Evolutionary conservation across 2,888 invertebrate genomes (phyloP).

Genomic region (Pyrrhosoma nymphula): DNA sequence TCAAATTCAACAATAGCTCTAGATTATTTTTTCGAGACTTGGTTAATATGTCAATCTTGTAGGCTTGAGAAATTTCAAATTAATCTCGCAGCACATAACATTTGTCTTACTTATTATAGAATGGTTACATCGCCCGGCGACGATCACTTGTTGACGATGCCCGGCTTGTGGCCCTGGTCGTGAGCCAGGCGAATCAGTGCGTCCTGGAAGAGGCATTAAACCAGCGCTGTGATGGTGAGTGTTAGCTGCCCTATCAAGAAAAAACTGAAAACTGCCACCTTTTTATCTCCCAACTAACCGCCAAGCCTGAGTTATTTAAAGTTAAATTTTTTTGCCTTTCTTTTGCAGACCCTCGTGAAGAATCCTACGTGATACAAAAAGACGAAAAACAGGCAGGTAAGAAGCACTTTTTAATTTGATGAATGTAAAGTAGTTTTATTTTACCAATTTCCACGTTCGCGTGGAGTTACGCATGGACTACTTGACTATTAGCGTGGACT

Average conservation of each 20-base stretch:
- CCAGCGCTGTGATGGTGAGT: conserved; percentile 92
- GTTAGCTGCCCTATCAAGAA: background rate
- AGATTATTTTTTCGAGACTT: background rate
- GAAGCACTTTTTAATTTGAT: background rate
- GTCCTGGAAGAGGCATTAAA: conserved; percentile 94
- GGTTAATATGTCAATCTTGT: background rate
- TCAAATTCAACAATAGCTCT: too few species aligned
- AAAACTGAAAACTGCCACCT: too few species aligned
- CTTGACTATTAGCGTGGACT: background rate
- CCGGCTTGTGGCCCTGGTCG: conserved; percentile 96
- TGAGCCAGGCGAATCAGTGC: conserved; percentile 96
- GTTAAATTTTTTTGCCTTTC: background rate
- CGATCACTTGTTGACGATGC: conserved; percentile 98
- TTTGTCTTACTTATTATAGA: conserved; percentile 84
- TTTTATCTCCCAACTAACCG: too few species aligned
- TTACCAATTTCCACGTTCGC: background rate
- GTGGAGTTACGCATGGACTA: background rate
- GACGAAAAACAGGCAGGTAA: conserved; percentile 54
- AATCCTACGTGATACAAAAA: conserved; percentile 11
- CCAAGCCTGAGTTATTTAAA: too few species aligned
- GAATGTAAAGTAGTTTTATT: too few species aligned
- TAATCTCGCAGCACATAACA: too few species aligned
- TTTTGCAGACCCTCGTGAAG: background rate
- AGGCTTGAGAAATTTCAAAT: too few species aligned
- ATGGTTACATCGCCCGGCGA: conserved; percentile 96